Base-by-base conservation (phyloP, 2,797 vertebrate species). In the Acanthiza pusilla region DNA sequence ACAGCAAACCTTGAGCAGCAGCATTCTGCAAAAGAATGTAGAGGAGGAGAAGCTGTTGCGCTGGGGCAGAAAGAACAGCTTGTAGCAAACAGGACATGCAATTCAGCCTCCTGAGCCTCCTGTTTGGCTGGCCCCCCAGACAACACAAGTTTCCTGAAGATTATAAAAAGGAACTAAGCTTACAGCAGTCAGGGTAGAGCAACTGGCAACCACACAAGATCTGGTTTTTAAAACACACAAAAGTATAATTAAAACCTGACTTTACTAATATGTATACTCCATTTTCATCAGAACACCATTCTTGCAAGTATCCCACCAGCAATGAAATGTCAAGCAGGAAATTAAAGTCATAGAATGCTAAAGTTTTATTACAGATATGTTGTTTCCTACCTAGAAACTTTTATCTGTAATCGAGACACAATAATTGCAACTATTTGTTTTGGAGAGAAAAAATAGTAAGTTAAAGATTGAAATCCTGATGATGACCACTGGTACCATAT, bases 221-320 rank as follows among this genome's bases (percentile, higher is more conserved):
- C 74, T 74, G 42, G 30, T 91, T 94, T 90, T 87, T 93, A 85
- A 94, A 94, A 94, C 45, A 86, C 55, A 90, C 60, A 71, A 42
- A 94, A 94, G 83, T 87, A 58, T 74, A 94, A 94, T 85, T 96
- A 91, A 94, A 96, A 82, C 57, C 80, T 91, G 77, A 87, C 48
- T 89, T 82, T 55, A 67, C 83, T 91, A 82, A 77, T 90, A 86
- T 90, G 57, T 23, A 55, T 25, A 42, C 42, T 80, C 36, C n/a
- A 23, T 88, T 74, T 72, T 78, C 51, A 85, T 53, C 45, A 58
- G 55, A 95, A 95, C 32, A 48, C 60, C 91, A 54, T 32, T 63
- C 36, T 73, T 88, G 65, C 77, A 78, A 79, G n/a, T 45, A 76
- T 48, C 62, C 82, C 5, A n/a, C 48, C 54, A 42, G 67, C 47